Base-by-base conservation (phyloP, 2,797 vertebrate genomes). In the Picus viridis region DNA sequence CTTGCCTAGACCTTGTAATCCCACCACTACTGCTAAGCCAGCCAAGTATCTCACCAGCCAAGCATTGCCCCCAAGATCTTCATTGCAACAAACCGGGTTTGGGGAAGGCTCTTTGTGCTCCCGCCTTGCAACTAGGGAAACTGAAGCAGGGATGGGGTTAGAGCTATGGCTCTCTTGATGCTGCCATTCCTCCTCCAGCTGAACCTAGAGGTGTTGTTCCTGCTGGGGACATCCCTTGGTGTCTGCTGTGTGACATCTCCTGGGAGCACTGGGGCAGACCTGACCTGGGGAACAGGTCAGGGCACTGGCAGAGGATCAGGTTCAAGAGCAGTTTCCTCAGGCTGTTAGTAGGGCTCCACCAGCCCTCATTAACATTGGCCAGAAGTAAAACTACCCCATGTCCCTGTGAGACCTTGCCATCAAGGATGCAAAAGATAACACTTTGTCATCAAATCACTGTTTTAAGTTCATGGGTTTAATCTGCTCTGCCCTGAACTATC, bases 391-490 rank as follows among this genome's bases (percentile, higher is more conserved):
- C 76, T 80, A 27, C 71, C 74, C 26, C 3, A 69, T 7, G 69
- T 80, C 84, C 89, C 72, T 11, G 2, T 0, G 8, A 83, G 27
- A 86, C 70, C 88, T 85, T 49, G 68, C 64, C 54, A 91, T 91
- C 51, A 86, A 70, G 43, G 49, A 93, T 88, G 89, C 49, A 82
- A 86, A 93, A 86, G 80, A 76, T 34, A 82, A 76, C 70, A 57
- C 69, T 90, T 74, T 56, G 86, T 90, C 89, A 83, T 77, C 89
- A 93, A 95, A 94, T 68, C 72, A 77, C 84, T 34, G 62, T 24
- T 79, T 92, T 68, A 29, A 11, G 18, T 34, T 64, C 4, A 2
- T 0, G 2, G 61, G 59, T 62, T 87, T 89, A n/a, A 84, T 80
- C 62, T 91, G 36, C 73, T 92, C 71, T 10, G 7, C 51, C 45